phyloP scores from a whole-genome alignment of 2,888 invertebrate genomes.

The Drosophila sordidula region DNA sequence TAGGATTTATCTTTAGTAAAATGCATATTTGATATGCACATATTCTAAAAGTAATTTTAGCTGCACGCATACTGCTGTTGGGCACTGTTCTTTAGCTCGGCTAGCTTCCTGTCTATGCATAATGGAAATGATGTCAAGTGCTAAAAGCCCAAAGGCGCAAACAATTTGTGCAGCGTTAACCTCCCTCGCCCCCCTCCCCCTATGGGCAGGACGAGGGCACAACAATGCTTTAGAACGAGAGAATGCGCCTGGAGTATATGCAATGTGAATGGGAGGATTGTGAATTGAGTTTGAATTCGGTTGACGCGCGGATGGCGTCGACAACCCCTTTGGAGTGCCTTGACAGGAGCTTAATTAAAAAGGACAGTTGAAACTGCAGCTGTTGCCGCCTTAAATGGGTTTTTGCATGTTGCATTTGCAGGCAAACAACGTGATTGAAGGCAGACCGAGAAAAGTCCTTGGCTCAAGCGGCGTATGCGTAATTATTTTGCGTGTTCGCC shows the following conservation, averaged over 20 bases:
- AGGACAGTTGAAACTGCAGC: constrained; percentile 3
- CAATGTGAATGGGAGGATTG: constrained; percentile 13
- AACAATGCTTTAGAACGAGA: constrained; percentile 5
- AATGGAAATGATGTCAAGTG: constrained; percentile 70
- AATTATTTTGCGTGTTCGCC: constrained; percentile 32
- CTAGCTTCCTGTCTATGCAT: constrained; percentile 47
- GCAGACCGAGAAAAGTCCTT: constrained; percentile 44
- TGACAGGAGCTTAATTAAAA: constrained; percentile 51
- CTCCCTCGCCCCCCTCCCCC: background rate
- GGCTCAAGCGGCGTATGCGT: constrained; percentile 41
- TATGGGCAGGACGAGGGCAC: constrained; percentile 2
- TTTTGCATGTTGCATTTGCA: constrained; percentile 22
- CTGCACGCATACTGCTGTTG: background rate
- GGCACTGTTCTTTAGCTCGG: constrained; percentile 23
- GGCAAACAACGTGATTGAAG: constrained; percentile 16
- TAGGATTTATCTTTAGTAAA: no score
- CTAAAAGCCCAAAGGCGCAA: constrained; percentile 42
- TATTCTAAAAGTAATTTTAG: background rate
- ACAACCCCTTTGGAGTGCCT: constrained; percentile 43
- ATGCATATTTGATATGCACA: no score
- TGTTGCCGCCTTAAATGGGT: constrained; percentile 22
- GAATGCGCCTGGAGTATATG: constrained; percentile 1
- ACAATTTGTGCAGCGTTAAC: constrained; percentile 8
- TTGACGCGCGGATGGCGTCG: constrained; percentile 26
- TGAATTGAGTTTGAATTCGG: constrained; percentile 18